These are phyloP conservation scores for Diploptera punctata DNA, from an alignment of 2,888 invertebrate genomes.

Conservation along the genomic window DNA sequence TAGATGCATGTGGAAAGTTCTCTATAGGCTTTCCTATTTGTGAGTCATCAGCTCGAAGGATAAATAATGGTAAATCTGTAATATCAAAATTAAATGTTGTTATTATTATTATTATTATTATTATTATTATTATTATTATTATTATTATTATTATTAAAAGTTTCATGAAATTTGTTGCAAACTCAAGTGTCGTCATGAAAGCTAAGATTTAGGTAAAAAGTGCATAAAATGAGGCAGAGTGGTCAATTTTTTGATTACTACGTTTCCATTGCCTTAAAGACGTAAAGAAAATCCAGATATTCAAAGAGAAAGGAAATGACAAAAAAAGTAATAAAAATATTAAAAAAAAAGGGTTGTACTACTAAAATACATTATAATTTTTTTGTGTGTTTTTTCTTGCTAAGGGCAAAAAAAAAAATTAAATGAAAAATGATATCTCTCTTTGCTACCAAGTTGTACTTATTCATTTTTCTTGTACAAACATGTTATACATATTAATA, in stretches of 20 bases:
- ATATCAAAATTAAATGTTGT: no score
- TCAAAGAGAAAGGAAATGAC: conserved; percentile 28
- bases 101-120: no score
- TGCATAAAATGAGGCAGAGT: background rate
- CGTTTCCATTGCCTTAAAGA: conserved; percentile 43
- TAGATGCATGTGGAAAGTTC: no score
- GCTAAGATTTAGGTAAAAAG: no score
- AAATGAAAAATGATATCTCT: conserved; percentile 43
- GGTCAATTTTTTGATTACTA: conserved; percentile 27
- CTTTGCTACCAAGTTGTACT: conserved; percentile 60
- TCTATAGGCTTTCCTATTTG: no score
- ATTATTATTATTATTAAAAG: no score
- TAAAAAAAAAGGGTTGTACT: conserved; percentile 28
- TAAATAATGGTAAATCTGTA: no score
- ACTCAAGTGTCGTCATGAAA: no score
- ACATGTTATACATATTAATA: conserved; percentile 42
- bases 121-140: no score
- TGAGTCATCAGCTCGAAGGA: no score
- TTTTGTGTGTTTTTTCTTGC: conserved; percentile 36
- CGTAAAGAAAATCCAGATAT: conserved; percentile 14
- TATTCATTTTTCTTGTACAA: conserved; percentile 60
- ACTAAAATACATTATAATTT: conserved; percentile 36
- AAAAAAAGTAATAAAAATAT: conserved; percentile 34
- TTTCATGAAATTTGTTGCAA: no score
- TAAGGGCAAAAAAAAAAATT: conserved; percentile 33